phyloP scores from a whole-genome alignment of 2,888 invertebrate genomes.

The Crioceris asparagi region DNA sequence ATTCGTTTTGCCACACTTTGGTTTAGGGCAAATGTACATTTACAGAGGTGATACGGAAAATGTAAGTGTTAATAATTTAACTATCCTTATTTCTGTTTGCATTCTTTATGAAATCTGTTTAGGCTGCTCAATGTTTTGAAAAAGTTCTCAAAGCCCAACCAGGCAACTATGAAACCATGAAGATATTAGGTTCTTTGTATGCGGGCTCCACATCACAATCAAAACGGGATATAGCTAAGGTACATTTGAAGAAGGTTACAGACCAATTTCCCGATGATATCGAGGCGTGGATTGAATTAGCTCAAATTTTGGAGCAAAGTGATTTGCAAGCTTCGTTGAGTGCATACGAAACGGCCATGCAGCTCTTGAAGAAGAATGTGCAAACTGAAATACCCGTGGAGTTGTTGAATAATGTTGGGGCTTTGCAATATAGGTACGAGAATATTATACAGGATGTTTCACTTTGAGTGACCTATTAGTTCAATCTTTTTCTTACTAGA shows the following conservation, averaged over 20 bases:
- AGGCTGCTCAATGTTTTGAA: conserved; percentile 98
- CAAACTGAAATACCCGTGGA: conserved; percentile 94
- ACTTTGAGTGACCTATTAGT: too few species aligned
- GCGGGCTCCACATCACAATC: conserved; percentile 82
- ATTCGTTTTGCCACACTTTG: conserved; percentile 96
- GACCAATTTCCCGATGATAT: conserved; percentile 97
- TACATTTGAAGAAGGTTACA: conserved; percentile 88
- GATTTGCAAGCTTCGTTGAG: conserved; percentile 81
- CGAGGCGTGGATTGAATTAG: conserved; percentile 98
- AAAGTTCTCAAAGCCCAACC: conserved; percentile 96
- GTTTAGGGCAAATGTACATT: conserved; percentile 98
- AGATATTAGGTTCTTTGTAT: conserved; percentile 94
- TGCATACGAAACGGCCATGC: conserved; percentile 89
- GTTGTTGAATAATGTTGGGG: conserved; percentile 94
- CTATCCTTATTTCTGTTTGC: conserved; percentile 1
- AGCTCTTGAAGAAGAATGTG: conserved; percentile 84
- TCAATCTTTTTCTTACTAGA: too few species aligned
- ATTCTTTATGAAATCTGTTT: conserved; percentile 12
- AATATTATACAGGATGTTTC: too few species aligned
- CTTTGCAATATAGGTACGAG: conserved; percentile 69
- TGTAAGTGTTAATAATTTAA: conserved; percentile 43
- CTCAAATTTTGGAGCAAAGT: conserved; percentile 93
- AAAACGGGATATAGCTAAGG: conserved; percentile 86
- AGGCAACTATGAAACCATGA: conserved; percentile 99
- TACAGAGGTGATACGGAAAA: conserved; percentile 91